These are phyloP conservation scores for Morus bassanus DNA, from an alignment of 2,797 vertebrate genomes.

Conservation along the genomic window DNA sequence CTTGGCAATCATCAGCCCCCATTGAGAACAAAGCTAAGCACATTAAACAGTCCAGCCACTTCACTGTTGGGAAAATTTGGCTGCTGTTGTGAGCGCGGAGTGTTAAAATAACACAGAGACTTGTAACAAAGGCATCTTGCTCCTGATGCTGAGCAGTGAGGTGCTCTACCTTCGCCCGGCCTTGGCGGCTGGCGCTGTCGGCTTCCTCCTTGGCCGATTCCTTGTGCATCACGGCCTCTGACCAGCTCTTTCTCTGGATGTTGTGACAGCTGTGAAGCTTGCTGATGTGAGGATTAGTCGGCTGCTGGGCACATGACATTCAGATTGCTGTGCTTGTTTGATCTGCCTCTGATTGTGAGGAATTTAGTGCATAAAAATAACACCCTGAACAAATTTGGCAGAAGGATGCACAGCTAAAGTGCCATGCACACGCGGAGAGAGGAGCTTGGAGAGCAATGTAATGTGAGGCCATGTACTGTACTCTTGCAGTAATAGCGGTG, in stretches of 20 bases:
- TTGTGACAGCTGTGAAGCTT: conserved; percentile 31
- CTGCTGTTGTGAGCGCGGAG: neutral
- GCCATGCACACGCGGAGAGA: neutral
- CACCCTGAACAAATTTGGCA: conserved; percentile 21
- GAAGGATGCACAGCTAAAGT: neutral
- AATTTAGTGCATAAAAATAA: conserved; percentile 62
- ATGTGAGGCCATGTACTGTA: neutral
- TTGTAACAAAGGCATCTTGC: neutral
- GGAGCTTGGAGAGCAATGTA: neutral
- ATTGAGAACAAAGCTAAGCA: conserved; percentile 53
- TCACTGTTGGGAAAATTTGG: conserved; percentile 4
- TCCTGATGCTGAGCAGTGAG: neutral
- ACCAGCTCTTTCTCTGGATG: neutral
- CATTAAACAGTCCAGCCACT: conserved; percentile 21
- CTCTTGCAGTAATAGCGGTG: neutral
- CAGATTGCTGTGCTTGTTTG: conserved; percentile 40
- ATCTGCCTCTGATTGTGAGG: conserved; percentile 56
- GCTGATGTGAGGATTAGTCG: conserved; percentile 42
- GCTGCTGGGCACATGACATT: conserved; percentile 43
- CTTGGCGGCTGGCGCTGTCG: neutral
- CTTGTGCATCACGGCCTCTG: neutral
- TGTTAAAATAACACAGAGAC: neutral
- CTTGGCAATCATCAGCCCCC: neutral
- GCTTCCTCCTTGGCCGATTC: neutral
- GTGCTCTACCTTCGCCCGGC: neutral